phyloP scores from a whole-genome alignment of 1,140 invertebrate genomes.

The Pseudomyrmex concolor region DNA sequence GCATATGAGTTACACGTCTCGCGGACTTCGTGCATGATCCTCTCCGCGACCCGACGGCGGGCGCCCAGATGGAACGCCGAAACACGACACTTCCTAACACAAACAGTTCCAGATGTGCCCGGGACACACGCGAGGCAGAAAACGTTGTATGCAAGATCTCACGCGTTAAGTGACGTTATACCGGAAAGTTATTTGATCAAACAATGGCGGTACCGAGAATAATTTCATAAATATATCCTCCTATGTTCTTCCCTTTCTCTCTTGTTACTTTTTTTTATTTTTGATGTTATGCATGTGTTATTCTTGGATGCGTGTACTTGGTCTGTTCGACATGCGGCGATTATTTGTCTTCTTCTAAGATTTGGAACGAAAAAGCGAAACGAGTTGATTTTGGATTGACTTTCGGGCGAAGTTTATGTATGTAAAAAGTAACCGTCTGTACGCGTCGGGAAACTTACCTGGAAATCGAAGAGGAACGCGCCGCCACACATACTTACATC shows the following conservation, averaged over 20 bases:
- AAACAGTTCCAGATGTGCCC: conserved; percentile 66
- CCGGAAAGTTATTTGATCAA: conserved; percentile 53
- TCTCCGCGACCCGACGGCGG: conserved; percentile 43
- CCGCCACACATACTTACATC: conserved; percentile 5
- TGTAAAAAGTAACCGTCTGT: too few species aligned
- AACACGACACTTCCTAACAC: conserved; percentile 68
- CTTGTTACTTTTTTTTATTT: background rate
- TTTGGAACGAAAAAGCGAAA: background rate
- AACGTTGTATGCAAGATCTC: conserved; percentile 48
- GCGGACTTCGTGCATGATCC: conserved; percentile 55
- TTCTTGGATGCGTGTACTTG: background rate
- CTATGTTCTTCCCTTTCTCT: background rate
- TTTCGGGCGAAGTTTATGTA: too few species aligned
- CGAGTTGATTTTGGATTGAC: too few species aligned
- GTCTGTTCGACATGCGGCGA: background rate
- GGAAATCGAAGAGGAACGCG: background rate
- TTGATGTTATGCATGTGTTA: background rate
- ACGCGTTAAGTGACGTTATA: conserved; percentile 37
- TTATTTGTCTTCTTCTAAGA: background rate
- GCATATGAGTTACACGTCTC: conserved; percentile 64
- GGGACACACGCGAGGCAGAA: conserved; percentile 46
- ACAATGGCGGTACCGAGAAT: conserved; percentile 14
- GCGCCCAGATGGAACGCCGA: conserved; percentile 62
- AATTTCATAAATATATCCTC: conserved; percentile 38
- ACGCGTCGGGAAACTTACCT: too few species aligned